Evolutionary conservation across 2,888 invertebrate genomes (phyloP), one percentile per base, ranked within the genome.

Genomic region (Papilio gigon): DNA sequence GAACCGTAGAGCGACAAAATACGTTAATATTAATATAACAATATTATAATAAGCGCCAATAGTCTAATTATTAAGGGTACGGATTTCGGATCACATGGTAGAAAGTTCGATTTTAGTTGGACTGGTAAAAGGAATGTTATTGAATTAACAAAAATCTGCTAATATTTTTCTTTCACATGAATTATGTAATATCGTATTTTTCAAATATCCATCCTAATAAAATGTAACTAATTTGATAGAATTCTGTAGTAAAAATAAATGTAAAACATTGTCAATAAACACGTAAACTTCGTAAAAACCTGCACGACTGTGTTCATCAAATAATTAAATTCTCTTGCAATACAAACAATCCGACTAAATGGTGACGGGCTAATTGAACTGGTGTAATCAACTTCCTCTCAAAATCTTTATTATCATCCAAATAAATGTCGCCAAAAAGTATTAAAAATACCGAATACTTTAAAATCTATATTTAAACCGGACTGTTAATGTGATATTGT

Each of bases 341-440:
- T 14, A n/a, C 50, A 25, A 50, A 50, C 50, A 8, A 27, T 14
- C 17, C 8, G n/a, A n/a, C 50, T 27, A 50, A 50, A 50, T 50
- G 4, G 12, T 25, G 14, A 25, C 50, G n/a, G 50, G 27, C 50
- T 50, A 50, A 50, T 50, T 50, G 50, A 50, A 47, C 22, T 12
- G 5, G 12, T 50, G 50, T 27, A 50, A 50, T 50, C 50, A 50
- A 50, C 50, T 50, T 50, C 25, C 27, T 1, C n/a, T 50, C 14
- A 27, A 47, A 27, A 50, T 50, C 27, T 50, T 50, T 14, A 50
- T 50, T 50, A 27, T 50, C 25, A 25, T 0, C 2, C 6, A 14
- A 50, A 14, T 6, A 6, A 25, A 50, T 25, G 12, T 25, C 25
- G 22, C 12, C 4, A 25, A 50, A 50, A 50, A 12, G 9, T 6